Percentiles rank a stretch among this genome's conserved stretches.
phyloP scores from a whole-genome alignment of 2,888 invertebrate genomes.

The Lamproptera curius region DNA sequence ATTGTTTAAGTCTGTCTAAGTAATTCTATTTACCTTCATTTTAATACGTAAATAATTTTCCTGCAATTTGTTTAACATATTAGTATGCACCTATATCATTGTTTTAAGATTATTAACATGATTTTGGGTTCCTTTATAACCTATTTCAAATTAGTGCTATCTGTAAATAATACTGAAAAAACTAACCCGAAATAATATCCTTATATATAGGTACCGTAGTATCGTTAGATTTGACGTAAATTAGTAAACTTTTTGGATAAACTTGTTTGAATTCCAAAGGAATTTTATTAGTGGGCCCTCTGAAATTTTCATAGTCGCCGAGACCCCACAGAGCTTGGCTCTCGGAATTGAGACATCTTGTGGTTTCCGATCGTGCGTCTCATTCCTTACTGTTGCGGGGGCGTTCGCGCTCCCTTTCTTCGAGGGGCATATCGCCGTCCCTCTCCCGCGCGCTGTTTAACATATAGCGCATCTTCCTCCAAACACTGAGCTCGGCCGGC shows the following conservation, averaged over 20 bases:
- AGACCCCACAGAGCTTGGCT: constrained; percentile 74
- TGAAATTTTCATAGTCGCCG: constrained; percentile 33
- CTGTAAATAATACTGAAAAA: too few relatives aligned
- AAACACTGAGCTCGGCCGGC: constrained; percentile 71
- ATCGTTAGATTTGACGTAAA: not conserved
- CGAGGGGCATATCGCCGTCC: constrained; percentile 55
- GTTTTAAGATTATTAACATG: too few relatives aligned
- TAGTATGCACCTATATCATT: too few relatives aligned
- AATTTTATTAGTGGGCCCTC: too few relatives aligned
- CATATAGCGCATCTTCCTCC: constrained; percentile 71
- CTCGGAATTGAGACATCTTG: constrained; percentile 78
- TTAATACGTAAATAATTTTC: too few relatives aligned
- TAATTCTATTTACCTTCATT: too few relatives aligned
- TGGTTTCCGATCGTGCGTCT: constrained; percentile 74
- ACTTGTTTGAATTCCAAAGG: constrained; percentile 1
- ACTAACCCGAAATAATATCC: too few relatives aligned
- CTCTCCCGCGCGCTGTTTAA: constrained; percentile 61
- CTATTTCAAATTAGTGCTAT: too few relatives aligned
- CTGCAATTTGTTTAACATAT: too few relatives aligned
- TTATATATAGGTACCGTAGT: too few relatives aligned
- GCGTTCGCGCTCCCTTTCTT: constrained; percentile 63
- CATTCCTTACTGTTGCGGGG: constrained; percentile 49
- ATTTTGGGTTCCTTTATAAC: too few relatives aligned
- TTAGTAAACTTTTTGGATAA: not conserved
- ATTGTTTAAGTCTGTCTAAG: too few relatives aligned